A percentile compares a stretch with the other conserved stretches of the same genome.
Conservation (phyloP, 1,140 invertebrate species). For the Drosophila sproati region DNA sequence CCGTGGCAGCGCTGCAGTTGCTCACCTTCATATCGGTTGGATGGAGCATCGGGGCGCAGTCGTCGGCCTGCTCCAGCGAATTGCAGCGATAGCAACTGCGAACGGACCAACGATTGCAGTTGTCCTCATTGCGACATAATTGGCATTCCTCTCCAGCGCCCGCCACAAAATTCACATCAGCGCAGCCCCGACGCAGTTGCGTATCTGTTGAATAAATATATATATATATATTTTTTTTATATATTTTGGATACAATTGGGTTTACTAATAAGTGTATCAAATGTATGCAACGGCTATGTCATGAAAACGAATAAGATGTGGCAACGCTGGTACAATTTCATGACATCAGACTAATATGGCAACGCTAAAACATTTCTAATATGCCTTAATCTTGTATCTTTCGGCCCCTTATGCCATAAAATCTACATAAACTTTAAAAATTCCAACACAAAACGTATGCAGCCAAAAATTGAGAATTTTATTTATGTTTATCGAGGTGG, state of each 20-base stretch:
- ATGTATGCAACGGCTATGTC: not conserved
- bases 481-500: too few species aligned
- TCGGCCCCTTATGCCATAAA: too few species aligned
- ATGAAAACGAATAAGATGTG: not conserved
- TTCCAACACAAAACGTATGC: too few species aligned
- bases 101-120: constrained; percentile 66
- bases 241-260: too few species aligned
- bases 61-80: constrained; percentile 49
- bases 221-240: too few species aligned
- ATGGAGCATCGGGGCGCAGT: constrained; percentile 57
- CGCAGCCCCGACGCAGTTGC: constrained; percentile 65
- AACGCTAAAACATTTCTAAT: too few species aligned
- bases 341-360: too few species aligned
- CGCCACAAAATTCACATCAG: constrained; percentile 37
- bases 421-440: too few species aligned
- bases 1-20: constrained; percentile 57
- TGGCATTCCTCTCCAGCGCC: constrained; percentile 57
- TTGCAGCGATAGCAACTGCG: constrained; percentile 75
- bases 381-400: too few species aligned
- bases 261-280: too few species aligned
- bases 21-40: constrained; percentile 35
- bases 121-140: constrained; percentile 59
- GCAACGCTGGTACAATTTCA: not conserved
- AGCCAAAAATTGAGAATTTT: too few species aligned
- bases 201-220: constrained; percentile 42